phyloP scores from a whole-genome alignment of 2,797 vertebrate species.

The Prionace glauca region DNA sequence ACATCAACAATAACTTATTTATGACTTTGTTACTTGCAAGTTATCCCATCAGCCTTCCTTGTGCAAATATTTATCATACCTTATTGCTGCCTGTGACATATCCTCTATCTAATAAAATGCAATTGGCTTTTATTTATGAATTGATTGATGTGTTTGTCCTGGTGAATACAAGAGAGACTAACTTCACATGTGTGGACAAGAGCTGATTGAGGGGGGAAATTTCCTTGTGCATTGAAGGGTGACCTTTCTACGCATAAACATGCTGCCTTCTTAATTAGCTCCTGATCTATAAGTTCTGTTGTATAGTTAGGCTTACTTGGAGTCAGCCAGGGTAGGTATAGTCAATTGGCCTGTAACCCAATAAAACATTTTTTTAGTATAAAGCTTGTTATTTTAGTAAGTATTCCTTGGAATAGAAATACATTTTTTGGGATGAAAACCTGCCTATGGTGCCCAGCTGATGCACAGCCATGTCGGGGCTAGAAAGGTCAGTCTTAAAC shows the following conservation, averaged over 20 bases:
- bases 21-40: conserved; percentile 16
- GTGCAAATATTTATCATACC: not conserved
- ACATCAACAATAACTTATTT: conserved; percentile 16
- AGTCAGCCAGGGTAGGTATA: not conserved
- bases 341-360: not conserved
- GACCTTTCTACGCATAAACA: not conserved
- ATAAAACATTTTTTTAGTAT: not conserved
- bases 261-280: not conserved
- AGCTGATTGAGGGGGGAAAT: not conserved
- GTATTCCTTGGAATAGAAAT: not conserved
- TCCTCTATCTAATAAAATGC: conserved; percentile 15
- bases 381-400: conserved; percentile 14
- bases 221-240: not conserved
- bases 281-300: conserved; percentile 9
- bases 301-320: not conserved
- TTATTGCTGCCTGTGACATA: not conserved
- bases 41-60: not conserved
- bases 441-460: not conserved
- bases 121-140: conserved; percentile 25
- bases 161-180: conserved; percentile 1
- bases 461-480: not conserved
- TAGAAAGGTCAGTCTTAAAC: not conserved
- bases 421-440: not conserved
- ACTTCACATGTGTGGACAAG: conserved; percentile 20
- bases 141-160: not conserved